Base-by-base conservation (phyloP, 2,888 invertebrate species). In the Ichneumoninae sp. region DNA sequence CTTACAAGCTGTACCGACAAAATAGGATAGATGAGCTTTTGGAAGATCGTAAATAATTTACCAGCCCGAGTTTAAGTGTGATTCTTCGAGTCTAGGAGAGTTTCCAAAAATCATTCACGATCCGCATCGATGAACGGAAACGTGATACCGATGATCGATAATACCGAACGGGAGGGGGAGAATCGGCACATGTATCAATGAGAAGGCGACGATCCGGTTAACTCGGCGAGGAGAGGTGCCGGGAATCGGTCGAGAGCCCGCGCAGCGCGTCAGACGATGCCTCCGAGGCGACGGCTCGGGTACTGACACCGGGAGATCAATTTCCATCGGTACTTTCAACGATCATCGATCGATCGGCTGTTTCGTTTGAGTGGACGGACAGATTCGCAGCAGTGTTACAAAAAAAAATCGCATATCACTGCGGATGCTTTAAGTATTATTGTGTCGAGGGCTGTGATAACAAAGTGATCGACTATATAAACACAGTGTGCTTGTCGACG, bases 71-170 rank as follows among this genome's bases (percentile, higher is more conserved):
- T 57, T 26, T 13, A 2, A 10, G 26, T 26, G 57, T n/a, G 26
- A 22, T 22, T 10, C 13, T 22, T 57, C 57, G 57, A 19, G 57
- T 13, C 22, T 13, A 4, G 33, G 7, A 16, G 6, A 5, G 52
- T 54, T 47, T 3, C 10, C 13, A 68, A 30, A 16, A 68, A 47
- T 68, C 26, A 40, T 76, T 52, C 47, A 57, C 33, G 26, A 83
- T 74, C 47, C 8, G 54, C 65, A 81, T 81, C 71, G 60, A 40
- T 79, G 75, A 73, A n/a, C 47, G 74, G 65, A 75, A 57, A 47
- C 63, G 63, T 16, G 5, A 68, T 85, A 85, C 85, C 82, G 85
- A 85, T 85, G 57, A 85, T 85, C 85, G 85, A 85, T 85, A 85
- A 85, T 66, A 75, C 70, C 70, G 78, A 16, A 63, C 33, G n/a